Evolutionary conservation across 2,113 vertebrate genomes (phyloP), one percentile per base, ranked within the genome.

Genomic region (Rana temporaria): DNA sequence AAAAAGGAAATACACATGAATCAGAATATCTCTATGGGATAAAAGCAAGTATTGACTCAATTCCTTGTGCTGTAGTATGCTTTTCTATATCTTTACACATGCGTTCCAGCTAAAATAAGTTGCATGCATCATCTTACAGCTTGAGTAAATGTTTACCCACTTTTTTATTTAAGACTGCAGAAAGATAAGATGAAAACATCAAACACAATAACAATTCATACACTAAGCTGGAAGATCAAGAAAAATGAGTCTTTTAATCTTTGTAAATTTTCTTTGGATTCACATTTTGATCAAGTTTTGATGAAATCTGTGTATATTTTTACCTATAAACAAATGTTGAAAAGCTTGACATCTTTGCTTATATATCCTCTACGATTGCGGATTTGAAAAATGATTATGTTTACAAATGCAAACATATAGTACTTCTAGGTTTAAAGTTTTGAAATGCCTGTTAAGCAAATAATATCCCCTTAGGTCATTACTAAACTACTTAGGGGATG

Each of bases 1-100:
- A 85, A 86, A 89, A 93, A 92, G 92, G 87, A 90, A 90, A 92
- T 90, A 86, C 92, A 90, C 85, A 90, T 91, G 90, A 91, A 90
- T 79, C 74, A 22, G 66, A 67, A 90, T 76, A 71, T 87, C 90
- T 86, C 88, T 52, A 66, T 53, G 87, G 89, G 89, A 85, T 0
- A 0, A 63, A 89, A 88, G 86, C 88, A 87, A 88, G 79, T 42
- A 42, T 86, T 80, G 85, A 82, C 69, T 0, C 67, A 79, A 68
- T 89, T 88, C 60, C 80, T 70, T 57, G 20, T 85, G 70, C 53
- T 84, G 85, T 90, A 88, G 84, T 84, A 85, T 85, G 34, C 42
- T 79, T 48, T 48, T 69, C 32, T 38, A 69, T 60, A 79, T 79
- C 65, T 60, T 42, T 69, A 70, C 66, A 59, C 65, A 68, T 59